phyloP scores from a whole-genome alignment of 2,113 vertebrate genomes.

The Carettochelys insculpta region DNA sequence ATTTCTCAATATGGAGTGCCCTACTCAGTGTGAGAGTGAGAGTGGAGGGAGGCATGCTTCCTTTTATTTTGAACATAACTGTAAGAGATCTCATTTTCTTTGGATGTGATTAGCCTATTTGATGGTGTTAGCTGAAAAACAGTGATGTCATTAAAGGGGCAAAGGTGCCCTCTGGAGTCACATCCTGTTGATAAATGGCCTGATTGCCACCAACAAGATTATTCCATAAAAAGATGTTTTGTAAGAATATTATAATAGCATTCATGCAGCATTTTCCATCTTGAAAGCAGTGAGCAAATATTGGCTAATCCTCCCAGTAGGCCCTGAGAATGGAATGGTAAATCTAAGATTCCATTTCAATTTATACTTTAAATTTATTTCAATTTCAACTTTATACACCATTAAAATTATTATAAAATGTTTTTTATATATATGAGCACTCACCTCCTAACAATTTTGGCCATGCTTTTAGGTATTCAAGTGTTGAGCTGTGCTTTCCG shows the following conservation, averaged over 20 bases:
- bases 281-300: constrained; percentile 65
- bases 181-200: constrained; percentile 53
- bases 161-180: constrained; percentile 36
- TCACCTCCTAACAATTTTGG: constrained; percentile 1
- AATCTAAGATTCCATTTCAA: constrained; percentile 62
- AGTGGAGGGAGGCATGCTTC: neutral
- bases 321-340: constrained; percentile 45
- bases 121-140: constrained; percentile 33
- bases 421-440: neutral
- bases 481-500: neutral
- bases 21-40: neutral
- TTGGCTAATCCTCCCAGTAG: constrained; percentile 42
- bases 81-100: constrained; percentile 29
- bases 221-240: constrained; percentile 37
- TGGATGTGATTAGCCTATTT: constrained; percentile 2
- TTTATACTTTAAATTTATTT: too few relatives aligned
- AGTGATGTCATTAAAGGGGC: constrained; percentile 26
- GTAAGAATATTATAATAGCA: constrained; percentile 51
- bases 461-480: neutral
- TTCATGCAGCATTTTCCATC: constrained; percentile 54
- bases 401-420: constrained; percentile 40
- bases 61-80: constrained; percentile 20
- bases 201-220: constrained; percentile 38
- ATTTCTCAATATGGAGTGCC: constrained; percentile 64
- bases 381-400: constrained; percentile 50